Evolutionary conservation across 1,140 invertebrate genomes (phyloP), one percentile per base, ranked within the genome.

Genomic region (Lordiphosa stackelbergi): DNA sequence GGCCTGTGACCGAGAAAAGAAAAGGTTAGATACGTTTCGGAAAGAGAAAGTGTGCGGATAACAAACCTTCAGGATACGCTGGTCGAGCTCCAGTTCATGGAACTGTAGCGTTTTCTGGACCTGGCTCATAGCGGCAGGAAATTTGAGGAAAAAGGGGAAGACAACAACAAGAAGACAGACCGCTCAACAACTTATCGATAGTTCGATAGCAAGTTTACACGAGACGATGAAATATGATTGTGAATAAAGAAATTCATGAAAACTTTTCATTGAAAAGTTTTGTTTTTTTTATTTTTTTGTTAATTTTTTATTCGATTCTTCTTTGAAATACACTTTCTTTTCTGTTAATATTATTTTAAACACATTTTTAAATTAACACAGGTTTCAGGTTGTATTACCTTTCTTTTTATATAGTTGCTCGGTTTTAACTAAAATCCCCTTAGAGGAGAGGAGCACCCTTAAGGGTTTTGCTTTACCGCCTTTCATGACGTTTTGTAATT

Each of bases 71-170:
- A 97, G 89, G 68, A 98, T 92, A 48, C 96, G 91, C 85, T 98
- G 96, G 88, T 98, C 97, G 24, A 98, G 88, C 66, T 95, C 96
- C 92, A 98, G 94, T 89, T 97, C 94, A 87, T 97, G 94, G 88
- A 98, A 98, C 62, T 87, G 73, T 11, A 66, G 42, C n/a, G 52
- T 13, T 62, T 75, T 66, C 12, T 70, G 61, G 46, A 55, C 62
- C 45, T 65, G 63, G 37, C 40, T 66, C 58, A 81, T 81, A 9
- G 11, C n/a, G 16, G 10, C 4, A 24, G 22, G 22, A 12, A 9
- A 7, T 16, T 8, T 0, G 53, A 53, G 12, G 11, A 49, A 81
- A 71, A 57, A 12, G 3, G 40, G 12, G 57, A 49, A 43, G 35
- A n/a, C 5, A 3, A 19, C 3, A 38, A 12, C n/a, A 28, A 34